Base-by-base conservation (phyloP, 2,113 vertebrate genomes). In the Gila orcuttii region DNA sequence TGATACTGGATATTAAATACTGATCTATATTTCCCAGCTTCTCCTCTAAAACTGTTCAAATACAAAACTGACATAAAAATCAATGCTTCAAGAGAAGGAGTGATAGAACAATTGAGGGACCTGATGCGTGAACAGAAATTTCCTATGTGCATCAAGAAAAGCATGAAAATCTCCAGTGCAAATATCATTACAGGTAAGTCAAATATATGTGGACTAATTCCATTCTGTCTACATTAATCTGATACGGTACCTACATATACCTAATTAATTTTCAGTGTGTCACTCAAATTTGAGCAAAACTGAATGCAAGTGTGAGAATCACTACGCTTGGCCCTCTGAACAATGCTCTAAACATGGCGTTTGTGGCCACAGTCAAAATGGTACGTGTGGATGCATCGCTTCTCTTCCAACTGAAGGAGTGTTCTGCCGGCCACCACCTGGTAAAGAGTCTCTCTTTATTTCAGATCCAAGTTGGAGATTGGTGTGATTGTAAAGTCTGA, bases 21-120 rank as follows among this genome's bases (percentile, higher is more conserved):
- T 73, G 9, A 11, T 45, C 39, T 73, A 23, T 73, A 5, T 42
- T 73, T 73, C 21, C 23, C 13, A 81, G 79, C 57, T 62, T 9
- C 19, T 60, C 77, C 77, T 57, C 23, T 36, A 39, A 79, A 79
- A 42, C 31, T 28, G 4, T 64, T 81, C n/a, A 81, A 81, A 66
- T 64, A 81, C 36, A 42, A 1, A 3, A 81, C 5, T 25, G 23
- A 66, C 36, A 42, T 80, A 25, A 81, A 47, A 45, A 81, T 81
- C 36, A 81, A 64, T 42, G 55, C 79, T 25, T 45, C 36, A 80
- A 62, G n/a, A 17, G 59, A 25, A 25, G 17, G 10, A 2, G 39
- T 80, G n/a, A 81, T 47, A 25, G 59, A 81, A 12, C 39, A n/a
- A 4, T 19, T 81, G 39, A 62, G 79, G 57, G 39, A 1, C 8